Percentiles rank a stretch among this genome's conserved stretches.
Evolutionary conservation across 2,888 invertebrate species (phyloP).

Genomic region (Esperia sulphurella): DNA sequence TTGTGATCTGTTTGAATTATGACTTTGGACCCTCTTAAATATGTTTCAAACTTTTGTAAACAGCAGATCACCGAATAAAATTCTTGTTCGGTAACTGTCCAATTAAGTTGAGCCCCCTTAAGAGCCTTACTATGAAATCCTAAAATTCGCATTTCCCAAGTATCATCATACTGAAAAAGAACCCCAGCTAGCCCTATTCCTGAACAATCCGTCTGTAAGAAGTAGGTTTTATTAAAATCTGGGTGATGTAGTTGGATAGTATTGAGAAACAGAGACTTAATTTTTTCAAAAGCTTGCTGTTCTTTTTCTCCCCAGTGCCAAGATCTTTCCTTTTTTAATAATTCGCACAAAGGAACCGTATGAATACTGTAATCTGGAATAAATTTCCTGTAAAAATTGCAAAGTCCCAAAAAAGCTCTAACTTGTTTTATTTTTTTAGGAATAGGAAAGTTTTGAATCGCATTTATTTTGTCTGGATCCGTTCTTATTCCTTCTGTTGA

Average conservation of each 20-base stretch:
- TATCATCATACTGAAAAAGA: slow-evolving; percentile 16
- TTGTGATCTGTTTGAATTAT: slow-evolving; percentile 24
- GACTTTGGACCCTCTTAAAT: too few species aligned
- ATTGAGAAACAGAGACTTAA: slow-evolving; percentile 17
- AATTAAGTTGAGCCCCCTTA: too few species aligned
- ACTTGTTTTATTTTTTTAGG: slow-evolving; percentile 21
- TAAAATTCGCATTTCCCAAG: slow-evolving; percentile 10
- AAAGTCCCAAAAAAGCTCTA: slow-evolving; percentile 22
- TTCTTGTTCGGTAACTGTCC: too few species aligned
- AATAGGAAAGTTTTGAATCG: slow-evolving; percentile 14
- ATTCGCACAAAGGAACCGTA: slow-evolving; percentile 17
- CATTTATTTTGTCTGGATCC: slow-evolving; percentile 10
- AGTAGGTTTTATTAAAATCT: slow-evolving; percentile 6
- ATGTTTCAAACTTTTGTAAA: too few species aligned
- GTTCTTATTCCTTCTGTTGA: slow-evolving; percentile 13
- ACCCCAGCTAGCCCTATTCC: slow-evolving; percentile 17
- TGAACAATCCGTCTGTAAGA: slow-evolving; percentile 18
- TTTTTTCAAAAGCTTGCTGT: slow-evolving; percentile 15
- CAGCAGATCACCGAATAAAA: too few species aligned
- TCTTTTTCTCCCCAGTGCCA: slow-evolving; percentile 15
- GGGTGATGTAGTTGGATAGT: slow-evolving; percentile 3
- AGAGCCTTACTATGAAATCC: too few species aligned
- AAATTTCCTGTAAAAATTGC: slow-evolving; percentile 18
- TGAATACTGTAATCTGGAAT: too few species aligned
- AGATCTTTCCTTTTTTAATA: slow-evolving; percentile 14